phyloP scores from a whole-genome alignment of 2,888 invertebrate species.

The Digitonthophagus gazella region DNA sequence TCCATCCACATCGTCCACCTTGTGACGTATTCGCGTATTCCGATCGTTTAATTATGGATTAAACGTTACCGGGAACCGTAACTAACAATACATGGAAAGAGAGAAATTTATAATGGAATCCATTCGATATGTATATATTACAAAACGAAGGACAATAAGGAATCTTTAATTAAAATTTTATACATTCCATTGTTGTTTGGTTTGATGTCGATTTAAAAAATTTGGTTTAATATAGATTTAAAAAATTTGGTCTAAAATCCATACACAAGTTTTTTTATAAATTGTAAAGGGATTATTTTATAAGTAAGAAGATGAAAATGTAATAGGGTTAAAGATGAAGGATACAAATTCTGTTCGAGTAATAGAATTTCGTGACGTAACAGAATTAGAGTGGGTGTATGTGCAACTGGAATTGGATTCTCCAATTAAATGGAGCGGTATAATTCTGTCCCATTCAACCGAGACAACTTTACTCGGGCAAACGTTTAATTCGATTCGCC shows the following conservation, averaged over 20 bases:
- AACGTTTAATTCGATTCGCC: neutral
- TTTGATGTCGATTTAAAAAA: too few species aligned
- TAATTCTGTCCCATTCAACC: neutral
- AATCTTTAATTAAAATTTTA: neutral
- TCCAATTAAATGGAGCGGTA: conserved; percentile 6
- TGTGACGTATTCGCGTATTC: neutral
- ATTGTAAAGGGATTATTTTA: too few species aligned
- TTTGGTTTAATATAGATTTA: too few species aligned
- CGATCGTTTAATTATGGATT: neutral
- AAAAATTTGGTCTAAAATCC: too few species aligned
- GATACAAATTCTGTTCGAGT: conserved; percentile 2
- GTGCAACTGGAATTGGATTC: conserved; percentile 11
- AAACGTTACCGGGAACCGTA: neutral
- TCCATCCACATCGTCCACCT: neutral
- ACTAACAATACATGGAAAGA: neutral
- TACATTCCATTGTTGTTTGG: neutral
- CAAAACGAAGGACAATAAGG: too few species aligned
- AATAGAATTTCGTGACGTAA: conserved; percentile 11
- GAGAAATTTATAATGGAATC: neutral
- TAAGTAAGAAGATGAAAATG: too few species aligned
- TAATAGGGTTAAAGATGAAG: too few species aligned
- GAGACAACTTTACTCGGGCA: neutral
- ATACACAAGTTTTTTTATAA: too few species aligned
- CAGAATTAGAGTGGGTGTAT: conserved; percentile 6
- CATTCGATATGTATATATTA: neutral